Evolutionary conservation across 2,797 vertebrate species (phyloP).

Genomic region (Tauraco hartlaubi): DNA sequence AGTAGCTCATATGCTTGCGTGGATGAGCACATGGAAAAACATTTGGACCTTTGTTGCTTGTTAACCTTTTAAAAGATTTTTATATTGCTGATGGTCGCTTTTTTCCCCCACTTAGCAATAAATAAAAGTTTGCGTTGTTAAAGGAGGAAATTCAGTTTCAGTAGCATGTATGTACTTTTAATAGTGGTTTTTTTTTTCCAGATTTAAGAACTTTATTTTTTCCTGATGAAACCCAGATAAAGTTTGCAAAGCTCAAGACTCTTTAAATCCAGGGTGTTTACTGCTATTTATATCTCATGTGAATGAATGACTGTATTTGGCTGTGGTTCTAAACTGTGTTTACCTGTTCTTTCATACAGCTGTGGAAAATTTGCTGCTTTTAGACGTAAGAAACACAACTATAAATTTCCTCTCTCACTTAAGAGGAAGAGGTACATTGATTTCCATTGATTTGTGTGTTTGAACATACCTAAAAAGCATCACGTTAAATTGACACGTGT

Average conservation of each 20-base stretch:
- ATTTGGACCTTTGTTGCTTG: background rate
- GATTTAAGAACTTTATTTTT: conserved; percentile 36
- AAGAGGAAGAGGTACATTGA: background rate
- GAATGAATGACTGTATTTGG: background rate
- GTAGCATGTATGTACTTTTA: background rate
- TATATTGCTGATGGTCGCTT: background rate
- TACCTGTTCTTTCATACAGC: background rate
- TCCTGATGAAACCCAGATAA: conserved; percentile 22
- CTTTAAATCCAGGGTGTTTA: conserved; percentile 43
- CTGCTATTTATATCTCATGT: background rate
- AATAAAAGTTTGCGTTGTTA: background rate
- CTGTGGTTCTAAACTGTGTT: background rate
- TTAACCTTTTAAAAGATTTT: background rate
- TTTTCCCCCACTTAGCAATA: background rate
- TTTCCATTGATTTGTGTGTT: background rate
- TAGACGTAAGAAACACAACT: background rate
- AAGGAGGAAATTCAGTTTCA: background rate
- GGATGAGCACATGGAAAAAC: background rate
- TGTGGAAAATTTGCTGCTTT: background rate
- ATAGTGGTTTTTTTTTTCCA: background rate
- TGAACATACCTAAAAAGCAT: background rate
- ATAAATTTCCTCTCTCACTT: background rate
- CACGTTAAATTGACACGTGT: background rate
- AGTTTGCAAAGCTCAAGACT: conserved; percentile 16
- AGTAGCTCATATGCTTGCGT: fast-evolving